phyloP scores from a whole-genome alignment of 2,797 vertebrate species.

The Bovichtus diacanthus region DNA sequence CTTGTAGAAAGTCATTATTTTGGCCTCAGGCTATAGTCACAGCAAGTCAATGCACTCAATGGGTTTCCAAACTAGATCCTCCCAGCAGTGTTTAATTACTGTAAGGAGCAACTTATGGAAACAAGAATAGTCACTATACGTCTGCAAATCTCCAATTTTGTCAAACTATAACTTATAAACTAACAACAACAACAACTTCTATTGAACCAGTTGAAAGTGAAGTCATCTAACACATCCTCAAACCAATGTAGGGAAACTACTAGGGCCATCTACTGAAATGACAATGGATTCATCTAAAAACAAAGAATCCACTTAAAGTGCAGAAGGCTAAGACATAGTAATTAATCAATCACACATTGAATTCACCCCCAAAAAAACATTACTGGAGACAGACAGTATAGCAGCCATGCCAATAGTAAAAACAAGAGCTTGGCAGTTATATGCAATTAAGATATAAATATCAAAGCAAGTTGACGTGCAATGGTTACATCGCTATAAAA shows the following conservation, averaged over 20 bases:
- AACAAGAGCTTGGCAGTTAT: not conserved
- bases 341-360: not conserved
- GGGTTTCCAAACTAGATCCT: conserved; percentile 24
- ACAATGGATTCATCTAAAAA: not conserved
- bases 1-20: conserved; percentile 17
- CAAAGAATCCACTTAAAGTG: not conserved
- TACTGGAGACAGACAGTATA: not conserved
- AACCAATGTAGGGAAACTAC: not conserved
- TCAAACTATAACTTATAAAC: not conserved
- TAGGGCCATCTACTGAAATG: not conserved
- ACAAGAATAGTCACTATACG: not conserved
- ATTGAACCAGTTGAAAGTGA: not conserved
- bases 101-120: too few relatives aligned
- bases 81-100: conserved; percentile 9
- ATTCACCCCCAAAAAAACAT: not conserved
- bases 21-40: conserved; percentile 4
- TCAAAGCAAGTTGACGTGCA: not conserved
- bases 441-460: conserved; percentile 3
- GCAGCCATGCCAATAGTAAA: not conserved
- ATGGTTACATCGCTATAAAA: conserved; percentile 7
- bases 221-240: not conserved
- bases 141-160: not conserved
- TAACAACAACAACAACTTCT: too few relatives aligned
- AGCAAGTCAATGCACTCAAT: conserved; percentile 7
- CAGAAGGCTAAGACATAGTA: not conserved